phyloP scores from a whole-genome alignment of 2,888 invertebrate species.

The Hyles lineata region DNA sequence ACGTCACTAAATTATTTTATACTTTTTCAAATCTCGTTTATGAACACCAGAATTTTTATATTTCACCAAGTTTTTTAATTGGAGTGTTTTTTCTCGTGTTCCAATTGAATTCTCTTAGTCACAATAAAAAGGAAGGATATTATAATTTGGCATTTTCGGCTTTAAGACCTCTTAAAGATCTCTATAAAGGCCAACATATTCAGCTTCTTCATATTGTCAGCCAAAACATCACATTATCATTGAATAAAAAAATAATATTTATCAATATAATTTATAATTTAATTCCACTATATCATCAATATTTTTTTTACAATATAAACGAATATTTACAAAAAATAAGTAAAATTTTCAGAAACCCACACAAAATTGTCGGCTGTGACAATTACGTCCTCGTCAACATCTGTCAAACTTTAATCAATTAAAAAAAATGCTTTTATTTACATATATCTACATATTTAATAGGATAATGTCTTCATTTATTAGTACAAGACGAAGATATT shows the following conservation, averaged over 20 bases:
- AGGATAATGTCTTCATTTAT: constrained; percentile 14
- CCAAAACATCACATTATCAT: background rate
- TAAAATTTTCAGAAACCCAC: constrained; percentile 22
- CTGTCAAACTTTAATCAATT: constrained; percentile 10
- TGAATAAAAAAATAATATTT: constrained; percentile 7
- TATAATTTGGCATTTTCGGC: background rate
- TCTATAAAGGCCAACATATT: background rate
- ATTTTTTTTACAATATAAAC: constrained; percentile 20
- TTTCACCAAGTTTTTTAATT: background rate
- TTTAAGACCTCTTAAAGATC: background rate
- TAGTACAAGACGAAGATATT: background rate
- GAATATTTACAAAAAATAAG: constrained; percentile 10
- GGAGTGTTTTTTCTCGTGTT: background rate
- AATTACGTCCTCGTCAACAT: background rate
- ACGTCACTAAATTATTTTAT: no score
- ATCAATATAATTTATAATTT: constrained; percentile 14
- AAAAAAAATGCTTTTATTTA: constrained; percentile 28
- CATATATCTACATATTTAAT: constrained; percentile 10
- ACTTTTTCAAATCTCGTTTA: no score
- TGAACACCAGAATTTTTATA: background rate
- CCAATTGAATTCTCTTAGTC: background rate
- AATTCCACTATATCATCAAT: background rate
- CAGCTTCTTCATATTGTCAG: background rate
- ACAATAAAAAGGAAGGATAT: background rate
- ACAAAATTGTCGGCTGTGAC: background rate